Evolutionary conservation across 2,888 invertebrate genomes (phyloP).

Genomic region (Acronicta leporina): DNA sequence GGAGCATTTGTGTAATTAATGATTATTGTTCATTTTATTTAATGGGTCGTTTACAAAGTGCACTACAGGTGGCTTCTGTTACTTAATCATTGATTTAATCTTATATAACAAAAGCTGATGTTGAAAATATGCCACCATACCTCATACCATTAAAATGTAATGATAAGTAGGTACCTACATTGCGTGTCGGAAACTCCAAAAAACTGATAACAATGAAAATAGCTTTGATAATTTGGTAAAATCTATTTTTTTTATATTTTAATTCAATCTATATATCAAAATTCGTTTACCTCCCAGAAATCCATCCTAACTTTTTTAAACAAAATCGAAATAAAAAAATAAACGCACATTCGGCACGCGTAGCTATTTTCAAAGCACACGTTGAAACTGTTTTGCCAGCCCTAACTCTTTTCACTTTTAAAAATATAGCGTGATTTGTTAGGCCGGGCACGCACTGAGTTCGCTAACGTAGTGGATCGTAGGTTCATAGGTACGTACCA

Average conservation of each 20-base stretch:
- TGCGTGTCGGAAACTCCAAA: too few species aligned
- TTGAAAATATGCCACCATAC: too few species aligned
- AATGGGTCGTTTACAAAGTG: conserved; percentile 26
- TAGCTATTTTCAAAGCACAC: conserved; percentile 19
- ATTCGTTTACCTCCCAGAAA: conserved; percentile 1
- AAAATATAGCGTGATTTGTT: conserved; percentile 47
- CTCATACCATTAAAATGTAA: too few species aligned
- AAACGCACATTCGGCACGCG: conserved; percentile 14
- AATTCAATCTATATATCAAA: background rate
- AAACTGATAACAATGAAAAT: too few species aligned
- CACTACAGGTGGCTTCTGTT: conserved; percentile 6
- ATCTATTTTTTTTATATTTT: background rate
- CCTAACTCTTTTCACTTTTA: conserved; percentile 45
- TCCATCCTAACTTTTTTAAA: conserved; percentile 12
- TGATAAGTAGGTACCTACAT: too few species aligned
- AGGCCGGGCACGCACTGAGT: conserved; percentile 36
- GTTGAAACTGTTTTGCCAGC: conserved; percentile 25
- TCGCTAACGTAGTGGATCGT: conserved; percentile 4
- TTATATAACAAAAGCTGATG: too few species aligned
- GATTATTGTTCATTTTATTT: conserved; percentile 39
- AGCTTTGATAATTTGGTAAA: background rate
- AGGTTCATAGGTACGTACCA: conserved; percentile 28
- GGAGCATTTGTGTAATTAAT: conserved; percentile 41
- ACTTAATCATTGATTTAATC: background rate
- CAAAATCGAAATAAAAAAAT: conserved; percentile 8